phyloP scores from a whole-genome alignment of 2,888 invertebrate genomes.

The Himalopsyche kuldschensis region DNA sequence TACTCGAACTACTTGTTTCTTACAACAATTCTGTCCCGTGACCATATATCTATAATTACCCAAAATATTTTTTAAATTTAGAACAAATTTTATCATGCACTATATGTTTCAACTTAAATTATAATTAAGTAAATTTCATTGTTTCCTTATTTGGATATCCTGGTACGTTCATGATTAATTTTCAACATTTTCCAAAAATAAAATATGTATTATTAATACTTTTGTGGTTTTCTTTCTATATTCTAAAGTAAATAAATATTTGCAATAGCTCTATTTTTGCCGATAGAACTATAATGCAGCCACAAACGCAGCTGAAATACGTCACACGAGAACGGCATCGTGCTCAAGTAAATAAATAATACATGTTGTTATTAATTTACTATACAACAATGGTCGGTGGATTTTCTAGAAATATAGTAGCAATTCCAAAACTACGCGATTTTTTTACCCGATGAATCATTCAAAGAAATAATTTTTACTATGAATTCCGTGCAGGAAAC shows the following conservation, averaged over 20 bases:
- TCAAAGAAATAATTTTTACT: too few species aligned
- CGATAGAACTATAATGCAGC: background rate
- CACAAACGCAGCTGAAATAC: background rate
- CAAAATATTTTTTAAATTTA: too few species aligned
- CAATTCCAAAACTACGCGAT: background rate
- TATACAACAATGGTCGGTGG: background rate
- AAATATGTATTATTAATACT: background rate
- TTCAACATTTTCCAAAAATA: background rate
- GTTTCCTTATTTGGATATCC: background rate
- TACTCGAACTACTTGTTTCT: too few species aligned
- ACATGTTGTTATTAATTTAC: background rate
- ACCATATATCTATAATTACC: too few species aligned
- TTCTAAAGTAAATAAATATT: background rate
- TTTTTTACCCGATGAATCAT: too few species aligned
- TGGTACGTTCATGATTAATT: background rate
- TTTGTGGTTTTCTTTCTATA: background rate
- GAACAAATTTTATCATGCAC: too few species aligned
- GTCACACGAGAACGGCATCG: background rate
- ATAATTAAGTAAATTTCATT: background rate
- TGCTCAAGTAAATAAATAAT: background rate
- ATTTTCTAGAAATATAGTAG: background rate
- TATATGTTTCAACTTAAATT: too few species aligned
- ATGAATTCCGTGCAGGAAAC: too few species aligned
- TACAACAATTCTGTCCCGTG: too few species aligned
- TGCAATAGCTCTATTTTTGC: background rate